Evolutionary conservation across 2,888 invertebrate genomes (phyloP).

Genomic region (Thereva nobilitata): DNA sequence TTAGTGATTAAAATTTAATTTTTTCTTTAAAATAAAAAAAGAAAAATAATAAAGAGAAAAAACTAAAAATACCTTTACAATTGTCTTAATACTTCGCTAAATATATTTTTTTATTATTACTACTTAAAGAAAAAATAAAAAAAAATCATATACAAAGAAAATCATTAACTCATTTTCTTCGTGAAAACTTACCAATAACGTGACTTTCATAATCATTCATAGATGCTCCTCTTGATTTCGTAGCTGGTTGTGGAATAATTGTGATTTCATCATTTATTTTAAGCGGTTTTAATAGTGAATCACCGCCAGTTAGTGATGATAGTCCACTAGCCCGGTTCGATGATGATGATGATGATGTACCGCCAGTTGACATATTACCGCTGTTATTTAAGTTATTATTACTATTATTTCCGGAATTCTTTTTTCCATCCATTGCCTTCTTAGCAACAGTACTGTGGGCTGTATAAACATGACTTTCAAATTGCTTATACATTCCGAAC

Average conservation of each 20-base stretch:
- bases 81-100: constrained; percentile 10
- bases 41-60: not conserved
- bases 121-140: constrained; percentile 5
- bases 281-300: constrained; percentile 75
- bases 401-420: constrained; percentile 54
- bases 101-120: not conserved
- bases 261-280: constrained; percentile 90
- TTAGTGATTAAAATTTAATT: not conserved
- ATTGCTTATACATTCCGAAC: constrained; percentile 93
- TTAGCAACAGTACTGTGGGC: constrained; percentile 90
- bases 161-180: constrained; percentile 24
- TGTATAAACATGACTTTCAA: constrained; percentile 92
- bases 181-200: constrained; percentile 53
- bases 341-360: constrained; percentile 41
- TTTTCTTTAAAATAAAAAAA: constrained; percentile 27
- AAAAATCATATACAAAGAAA: constrained; percentile 23
- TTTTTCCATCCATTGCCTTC: constrained; percentile 80
- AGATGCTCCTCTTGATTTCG: constrained; percentile 51
- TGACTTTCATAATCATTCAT: constrained; percentile 58
- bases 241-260: constrained; percentile 82
- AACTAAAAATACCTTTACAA: constrained; percentile 18
- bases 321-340: constrained; percentile 48
- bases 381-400: constrained; percentile 43
- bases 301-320: constrained; percentile 52
- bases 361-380: constrained; percentile 42